Conservation (phyloP, 2,797 vertebrate species). For the Rhabdophis nuchalis region DNA sequence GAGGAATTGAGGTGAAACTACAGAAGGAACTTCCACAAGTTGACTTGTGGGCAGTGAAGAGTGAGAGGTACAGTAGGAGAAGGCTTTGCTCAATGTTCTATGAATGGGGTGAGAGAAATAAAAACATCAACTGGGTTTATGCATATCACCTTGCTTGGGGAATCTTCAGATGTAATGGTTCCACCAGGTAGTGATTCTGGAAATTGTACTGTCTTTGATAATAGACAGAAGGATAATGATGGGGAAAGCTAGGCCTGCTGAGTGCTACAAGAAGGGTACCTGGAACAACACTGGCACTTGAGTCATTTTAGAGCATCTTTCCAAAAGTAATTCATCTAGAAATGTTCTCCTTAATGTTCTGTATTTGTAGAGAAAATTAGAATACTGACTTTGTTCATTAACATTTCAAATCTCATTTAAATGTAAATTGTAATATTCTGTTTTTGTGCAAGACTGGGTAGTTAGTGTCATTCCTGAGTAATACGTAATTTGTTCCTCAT, state of each 20-base stretch:
- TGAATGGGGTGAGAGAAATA: not conserved
- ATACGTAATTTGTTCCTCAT: slow-evolving; percentile 77
- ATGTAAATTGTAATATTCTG: slow-evolving; percentile 83
- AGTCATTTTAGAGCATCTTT: slow-evolving; percentile 36
- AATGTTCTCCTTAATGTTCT: slow-evolving; percentile 74
- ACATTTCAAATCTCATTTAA: slow-evolving; percentile 83
- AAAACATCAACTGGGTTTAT: not conserved
- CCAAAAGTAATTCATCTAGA: slow-evolving; percentile 62
- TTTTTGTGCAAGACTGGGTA: slow-evolving; percentile 71
- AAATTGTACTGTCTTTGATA: not conserved
- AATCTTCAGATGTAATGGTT: not conserved
- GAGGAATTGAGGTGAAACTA: not conserved
- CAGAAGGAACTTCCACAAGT: not conserved
- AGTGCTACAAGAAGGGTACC: not conserved
- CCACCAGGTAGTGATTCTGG: not conserved
- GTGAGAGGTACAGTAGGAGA: not conserved
- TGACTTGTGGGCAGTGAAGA: not conserved
- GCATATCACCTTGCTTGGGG: not conserved
- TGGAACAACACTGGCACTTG: not conserved
- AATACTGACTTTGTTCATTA: slow-evolving; percentile 76
- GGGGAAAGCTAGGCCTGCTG: not conserved
- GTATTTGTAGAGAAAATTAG: slow-evolving; percentile 78
- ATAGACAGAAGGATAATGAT: not conserved
- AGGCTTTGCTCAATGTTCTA: not conserved
- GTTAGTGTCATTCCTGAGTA: slow-evolving; percentile 78